Evolutionary conservation across 2,888 invertebrate species (phyloP), one percentile per base, ranked within the genome.

Genomic region (Agrotis puta): DNA sequence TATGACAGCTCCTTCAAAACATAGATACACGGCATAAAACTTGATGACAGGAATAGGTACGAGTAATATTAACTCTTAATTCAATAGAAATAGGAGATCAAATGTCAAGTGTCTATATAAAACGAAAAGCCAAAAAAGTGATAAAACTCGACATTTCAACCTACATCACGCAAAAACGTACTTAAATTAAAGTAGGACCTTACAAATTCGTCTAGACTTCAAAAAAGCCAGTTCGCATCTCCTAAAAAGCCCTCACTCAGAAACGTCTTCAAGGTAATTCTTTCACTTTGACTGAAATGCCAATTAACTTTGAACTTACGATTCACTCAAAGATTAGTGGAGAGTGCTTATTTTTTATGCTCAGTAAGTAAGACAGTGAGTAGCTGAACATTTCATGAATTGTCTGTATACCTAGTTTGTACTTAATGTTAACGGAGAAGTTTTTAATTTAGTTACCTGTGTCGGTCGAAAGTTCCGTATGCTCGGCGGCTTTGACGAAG

Each of bases 391-490:
- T 68, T 79, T 65, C 56, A 62, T 74, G 47, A 65, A 81, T 51
- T 27, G 53, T 70, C 68, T 64, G 48, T 74, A 67, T 68, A 43
- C 63, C 45, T 50, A 39, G 39, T 39, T 39, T 11, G 39, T 39
- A 62, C 24, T 48, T 69, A 59, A 66, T 64, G 59, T 64, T 54
- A 56, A 69, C 63, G 56, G 14, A 45, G 54, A 75, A 76, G 54
- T 80, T 80, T 80, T 75, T 65, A 80, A 83, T 71, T 65, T 59
- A 83, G 64, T 83, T 80, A 75, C 67, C 61, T 62, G 63, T 43
- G 64, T 48, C 59, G 39, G 45, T 47, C 53, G 16, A 54, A 66
- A 67, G 45, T 69, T 59, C 57, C 33, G 16, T 11, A 47, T 64
- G 43, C 33, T 51, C 33, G 45, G 27, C 33, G 59, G 48, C 33